phyloP scores from a whole-genome alignment of 2,888 invertebrate species.

The Yponomeuta malinellus region DNA sequence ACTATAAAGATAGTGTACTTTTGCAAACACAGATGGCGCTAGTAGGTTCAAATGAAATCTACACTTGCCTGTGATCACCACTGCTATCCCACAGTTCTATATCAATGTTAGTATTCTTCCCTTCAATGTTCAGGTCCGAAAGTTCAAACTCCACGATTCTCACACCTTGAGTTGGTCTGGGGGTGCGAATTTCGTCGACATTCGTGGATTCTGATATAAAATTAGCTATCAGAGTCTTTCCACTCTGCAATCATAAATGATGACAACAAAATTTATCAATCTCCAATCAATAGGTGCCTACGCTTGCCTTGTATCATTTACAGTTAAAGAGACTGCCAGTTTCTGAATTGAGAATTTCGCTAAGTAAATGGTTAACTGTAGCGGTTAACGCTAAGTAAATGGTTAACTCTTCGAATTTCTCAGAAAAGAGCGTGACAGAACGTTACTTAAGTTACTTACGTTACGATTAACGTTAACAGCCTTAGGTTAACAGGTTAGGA shows the following conservation, averaged over 20 bases:
- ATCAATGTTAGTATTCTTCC: slow-evolving; percentile 76
- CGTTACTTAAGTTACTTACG: too few species aligned
- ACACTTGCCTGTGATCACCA: slow-evolving; percentile 80
- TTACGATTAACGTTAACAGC: too few species aligned
- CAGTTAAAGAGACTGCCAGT: too few species aligned
- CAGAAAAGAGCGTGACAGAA: too few species aligned
- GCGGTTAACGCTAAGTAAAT: too few species aligned
- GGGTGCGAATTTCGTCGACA: slow-evolving; percentile 77
- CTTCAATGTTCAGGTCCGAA: slow-evolving; percentile 75
- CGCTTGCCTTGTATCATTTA: too few species aligned
- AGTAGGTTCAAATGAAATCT: not conserved
- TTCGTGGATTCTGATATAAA: slow-evolving; percentile 80
- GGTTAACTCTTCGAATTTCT: too few species aligned
- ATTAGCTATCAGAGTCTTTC: slow-evolving; percentile 82
- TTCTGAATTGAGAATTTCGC: too few species aligned
- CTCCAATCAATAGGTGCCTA: too few species aligned
- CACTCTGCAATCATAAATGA: slow-evolving; percentile 72
- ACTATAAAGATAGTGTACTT: not conserved
- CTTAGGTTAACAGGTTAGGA: too few species aligned
- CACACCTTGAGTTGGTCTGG: slow-evolving; percentile 82
- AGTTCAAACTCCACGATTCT: slow-evolving; percentile 87
- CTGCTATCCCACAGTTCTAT: slow-evolving; percentile 89
- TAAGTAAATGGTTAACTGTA: too few species aligned
- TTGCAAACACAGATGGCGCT: not conserved
- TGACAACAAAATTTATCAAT: too few species aligned